phyloP scores from a whole-genome alignment of 2,888 invertebrate species.

The Hetaerina titia region DNA sequence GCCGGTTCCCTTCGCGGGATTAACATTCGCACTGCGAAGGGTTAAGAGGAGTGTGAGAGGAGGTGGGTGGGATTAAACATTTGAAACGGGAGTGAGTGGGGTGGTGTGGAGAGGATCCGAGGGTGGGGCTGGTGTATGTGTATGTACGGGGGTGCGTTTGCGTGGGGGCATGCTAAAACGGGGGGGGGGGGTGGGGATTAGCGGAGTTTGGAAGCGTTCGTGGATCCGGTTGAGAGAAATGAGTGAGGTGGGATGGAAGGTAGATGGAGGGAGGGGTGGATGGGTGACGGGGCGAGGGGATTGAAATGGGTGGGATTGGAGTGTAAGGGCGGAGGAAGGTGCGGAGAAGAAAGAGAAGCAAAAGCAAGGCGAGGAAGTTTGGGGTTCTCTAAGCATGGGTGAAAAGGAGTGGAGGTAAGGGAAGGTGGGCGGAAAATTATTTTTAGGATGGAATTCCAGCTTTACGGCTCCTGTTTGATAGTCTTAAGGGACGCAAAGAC shows the following conservation, averaged over 20 bases:
- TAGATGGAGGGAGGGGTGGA: background rate
- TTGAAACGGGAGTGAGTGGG: too few relatives aligned
- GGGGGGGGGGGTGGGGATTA: constrained; percentile 17
- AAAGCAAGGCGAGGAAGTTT: background rate
- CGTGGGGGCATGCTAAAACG: background rate
- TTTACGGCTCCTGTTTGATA: too few relatives aligned
- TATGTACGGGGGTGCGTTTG: too few relatives aligned
- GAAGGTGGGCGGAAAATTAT: too few relatives aligned
- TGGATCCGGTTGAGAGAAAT: background rate
- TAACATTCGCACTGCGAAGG: background rate
- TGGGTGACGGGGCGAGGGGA: too few relatives aligned
- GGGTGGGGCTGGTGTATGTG: too few relatives aligned
- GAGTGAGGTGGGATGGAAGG: background rate
- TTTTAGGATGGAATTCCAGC: too few relatives aligned
- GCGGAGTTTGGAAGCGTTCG: background rate
- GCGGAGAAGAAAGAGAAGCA: background rate
- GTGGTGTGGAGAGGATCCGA: too few relatives aligned
- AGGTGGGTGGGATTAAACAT: background rate
- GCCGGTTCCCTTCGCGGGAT: constrained; percentile 14
- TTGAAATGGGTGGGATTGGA: too few relatives aligned
- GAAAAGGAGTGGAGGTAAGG: background rate
- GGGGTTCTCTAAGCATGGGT: background rate
- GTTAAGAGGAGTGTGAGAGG: background rate
- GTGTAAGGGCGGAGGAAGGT: background rate
- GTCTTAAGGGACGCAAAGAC: too few relatives aligned